phyloP scores from a whole-genome alignment of 2,888 invertebrate species.

The Zootermopsis nevadensis region DNA sequence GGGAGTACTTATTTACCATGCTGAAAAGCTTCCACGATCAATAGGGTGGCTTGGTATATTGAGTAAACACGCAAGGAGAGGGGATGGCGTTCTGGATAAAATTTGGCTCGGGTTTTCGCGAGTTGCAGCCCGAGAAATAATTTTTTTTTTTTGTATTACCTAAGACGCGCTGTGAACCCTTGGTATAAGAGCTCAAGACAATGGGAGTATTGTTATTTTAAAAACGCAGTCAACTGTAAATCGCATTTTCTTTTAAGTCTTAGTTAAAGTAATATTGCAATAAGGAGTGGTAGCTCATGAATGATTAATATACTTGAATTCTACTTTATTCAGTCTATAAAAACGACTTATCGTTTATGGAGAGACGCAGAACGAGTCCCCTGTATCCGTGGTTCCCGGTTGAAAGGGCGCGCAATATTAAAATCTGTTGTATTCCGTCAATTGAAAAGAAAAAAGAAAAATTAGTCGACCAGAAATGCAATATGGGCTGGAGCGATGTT shows the following conservation, averaged over 20 bases:
- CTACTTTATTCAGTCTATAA: conserved; percentile 7
- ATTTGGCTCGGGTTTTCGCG: conserved; percentile 43
- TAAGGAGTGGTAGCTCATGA: conserved; percentile 47
- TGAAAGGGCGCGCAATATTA: conserved; percentile 49
- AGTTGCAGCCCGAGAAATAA: conserved; percentile 42
- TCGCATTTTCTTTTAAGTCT: conserved; percentile 47
- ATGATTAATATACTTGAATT: conserved; percentile 50
- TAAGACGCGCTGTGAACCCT: neutral
- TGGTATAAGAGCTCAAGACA: neutral
- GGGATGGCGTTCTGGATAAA: conserved; percentile 45
- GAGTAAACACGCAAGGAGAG: conserved; percentile 56
- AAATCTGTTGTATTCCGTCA: conserved; percentile 53
- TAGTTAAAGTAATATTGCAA: conserved; percentile 49
- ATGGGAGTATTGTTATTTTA: conserved; percentile 42
- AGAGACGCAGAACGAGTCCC: conserved; percentile 13
- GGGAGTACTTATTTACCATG: conserved; percentile 57
- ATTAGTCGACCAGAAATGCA: conserved; percentile 53
- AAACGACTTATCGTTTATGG: neutral
- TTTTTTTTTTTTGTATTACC: conserved; percentile 32
- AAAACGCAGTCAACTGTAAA: conserved; percentile 45
- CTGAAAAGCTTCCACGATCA: conserved; percentile 55
- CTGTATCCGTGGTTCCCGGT: conserved; percentile 16
- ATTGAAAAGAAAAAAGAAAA: conserved; percentile 53
- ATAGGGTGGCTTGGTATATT: conserved; percentile 54
- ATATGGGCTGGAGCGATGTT: conserved; percentile 48